These are phyloP conservation scores for Mareca strepera DNA, from an alignment of 2,797 vertebrate species.

Conservation along the genomic window DNA sequence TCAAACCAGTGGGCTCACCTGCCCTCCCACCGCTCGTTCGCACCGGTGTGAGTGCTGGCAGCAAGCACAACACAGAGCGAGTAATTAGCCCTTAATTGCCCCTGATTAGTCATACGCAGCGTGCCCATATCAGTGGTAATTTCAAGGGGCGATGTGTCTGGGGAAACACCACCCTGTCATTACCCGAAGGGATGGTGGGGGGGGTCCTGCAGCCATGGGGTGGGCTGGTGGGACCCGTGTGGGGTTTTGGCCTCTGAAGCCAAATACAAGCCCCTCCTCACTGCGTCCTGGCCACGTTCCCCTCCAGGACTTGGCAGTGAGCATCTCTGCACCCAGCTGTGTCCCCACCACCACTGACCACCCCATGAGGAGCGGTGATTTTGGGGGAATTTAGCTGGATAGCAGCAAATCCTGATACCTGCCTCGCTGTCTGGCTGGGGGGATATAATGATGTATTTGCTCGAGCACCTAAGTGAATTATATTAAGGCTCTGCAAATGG, in stretches of 20 bases:
- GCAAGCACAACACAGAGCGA: background rate
- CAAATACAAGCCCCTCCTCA: background rate
- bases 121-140: background rate
- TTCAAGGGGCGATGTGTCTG: background rate
- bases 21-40: accelerated
- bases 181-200: too few relatives aligned
- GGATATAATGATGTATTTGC: slow-evolving; percentile 9
- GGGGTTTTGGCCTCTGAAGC: background rate
- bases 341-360: background rate
- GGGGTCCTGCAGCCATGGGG: background rate
- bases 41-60: background rate
- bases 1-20: background rate
- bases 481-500: background rate
- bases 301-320: accelerated
- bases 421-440: background rate
- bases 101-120: background rate
- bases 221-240: too few relatives aligned
- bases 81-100: slow-evolving; percentile 3
- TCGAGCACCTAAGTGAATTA: slow-evolving; percentile 38
- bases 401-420: background rate
- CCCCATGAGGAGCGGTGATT: background rate
- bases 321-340: background rate
- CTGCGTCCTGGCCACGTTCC: background rate
- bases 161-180: accelerated
- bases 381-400: background rate